Evolutionary conservation across 2,797 vertebrate genomes (phyloP).

Genomic region (Notolepis coatsorum): DNA sequence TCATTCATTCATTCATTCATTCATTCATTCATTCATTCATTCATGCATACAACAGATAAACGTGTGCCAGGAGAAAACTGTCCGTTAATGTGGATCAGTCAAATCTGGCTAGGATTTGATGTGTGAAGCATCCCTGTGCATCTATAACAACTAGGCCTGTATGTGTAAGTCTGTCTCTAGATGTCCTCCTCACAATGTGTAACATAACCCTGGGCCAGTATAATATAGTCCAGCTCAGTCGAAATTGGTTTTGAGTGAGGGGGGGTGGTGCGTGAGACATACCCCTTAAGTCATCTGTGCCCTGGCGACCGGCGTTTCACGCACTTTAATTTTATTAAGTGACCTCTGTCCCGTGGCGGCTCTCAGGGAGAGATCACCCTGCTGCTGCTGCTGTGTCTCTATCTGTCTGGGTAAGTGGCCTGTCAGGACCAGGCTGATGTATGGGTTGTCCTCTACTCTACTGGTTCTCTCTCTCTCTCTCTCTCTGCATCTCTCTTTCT

Average conservation of each 20-base stretch:
- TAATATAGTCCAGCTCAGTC: neutral
- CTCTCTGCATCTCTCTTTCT: neutral
- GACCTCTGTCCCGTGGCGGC: conserved; percentile 46
- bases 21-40: too few species aligned
- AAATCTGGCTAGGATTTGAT: neutral
- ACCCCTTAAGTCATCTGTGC: neutral
- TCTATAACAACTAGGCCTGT: neutral
- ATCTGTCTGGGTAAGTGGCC: conserved; percentile 70
- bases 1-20: too few species aligned
- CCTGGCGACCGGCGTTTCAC: conserved; percentile 34
- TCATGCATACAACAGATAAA: too few species aligned
- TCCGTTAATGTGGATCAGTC: too few species aligned
- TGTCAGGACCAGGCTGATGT: conserved; percentile 66
- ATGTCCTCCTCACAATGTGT: conserved; percentile 22
- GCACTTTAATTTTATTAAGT: conserved; percentile 68
- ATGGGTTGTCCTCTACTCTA: conserved; percentile 36
- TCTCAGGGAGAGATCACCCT: conserved; percentile 57
- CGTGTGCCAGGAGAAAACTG: too few species aligned
- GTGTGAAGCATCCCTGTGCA: conserved; percentile 4
- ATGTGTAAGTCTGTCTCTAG: conserved; percentile 18
- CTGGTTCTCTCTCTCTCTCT: neutral
- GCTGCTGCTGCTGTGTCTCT: conserved; percentile 57
- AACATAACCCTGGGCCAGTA: conserved; percentile 35
- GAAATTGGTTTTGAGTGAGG: neutral
- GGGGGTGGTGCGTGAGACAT: neutral